A percentile compares a stretch with the other conserved stretches of the same genome.
These are phyloP conservation scores for Danionella cerebrum DNA, from an alignment of 2,113 vertebrate genomes.

Conservation along the genomic window DNA sequence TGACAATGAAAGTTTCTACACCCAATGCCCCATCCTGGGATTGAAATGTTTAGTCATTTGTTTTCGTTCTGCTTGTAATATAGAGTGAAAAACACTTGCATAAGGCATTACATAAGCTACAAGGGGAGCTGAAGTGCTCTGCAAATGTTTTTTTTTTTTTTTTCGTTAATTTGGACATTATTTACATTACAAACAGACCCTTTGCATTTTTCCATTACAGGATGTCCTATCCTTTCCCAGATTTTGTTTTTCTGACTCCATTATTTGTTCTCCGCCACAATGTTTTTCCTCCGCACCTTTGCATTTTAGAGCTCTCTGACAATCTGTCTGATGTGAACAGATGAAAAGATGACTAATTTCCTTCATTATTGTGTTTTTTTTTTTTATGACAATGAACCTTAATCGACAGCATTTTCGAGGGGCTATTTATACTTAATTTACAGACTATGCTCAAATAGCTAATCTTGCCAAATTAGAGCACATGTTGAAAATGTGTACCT, in stretches of 20 bases:
- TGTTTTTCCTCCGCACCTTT: background rate
- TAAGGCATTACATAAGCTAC: background rate
- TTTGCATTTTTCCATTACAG: slow-evolving; percentile 18
- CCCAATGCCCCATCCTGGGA: background rate
- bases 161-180: background rate
- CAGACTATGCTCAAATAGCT: background rate
- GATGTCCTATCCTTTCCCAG: background rate
- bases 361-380: background rate
- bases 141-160: slow-evolving; percentile 20
- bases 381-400: background rate
- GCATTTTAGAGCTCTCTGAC: background rate
- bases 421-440: background rate
- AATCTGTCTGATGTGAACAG: background rate
- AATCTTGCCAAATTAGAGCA: too few species aligned
- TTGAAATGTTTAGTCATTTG: background rate
- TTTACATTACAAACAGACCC: slow-evolving; percentile 19
- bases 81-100: background rate
- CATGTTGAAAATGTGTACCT: too few species aligned
- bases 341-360: background rate
- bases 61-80: background rate
- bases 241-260: background rate
- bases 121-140: background rate
- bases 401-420: too few species aligned
- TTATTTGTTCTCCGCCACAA: background rate
- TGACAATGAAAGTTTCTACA: background rate